phyloP scores from a whole-genome alignment of 2,797 vertebrate species.

The Oryzias sinensis region DNA sequence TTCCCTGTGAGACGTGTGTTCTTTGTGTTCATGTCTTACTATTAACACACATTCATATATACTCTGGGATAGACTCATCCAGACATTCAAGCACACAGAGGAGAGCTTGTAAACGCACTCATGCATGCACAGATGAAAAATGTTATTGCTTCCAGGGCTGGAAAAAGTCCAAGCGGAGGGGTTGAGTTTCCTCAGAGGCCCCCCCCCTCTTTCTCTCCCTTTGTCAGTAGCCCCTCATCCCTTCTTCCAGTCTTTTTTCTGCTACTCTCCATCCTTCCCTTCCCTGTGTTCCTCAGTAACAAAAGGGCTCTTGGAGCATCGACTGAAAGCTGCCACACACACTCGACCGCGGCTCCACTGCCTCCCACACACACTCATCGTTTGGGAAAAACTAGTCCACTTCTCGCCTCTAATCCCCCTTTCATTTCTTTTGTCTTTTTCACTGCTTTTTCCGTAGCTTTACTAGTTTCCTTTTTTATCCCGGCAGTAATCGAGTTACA shows the following conservation, averaged over 20 bases:
- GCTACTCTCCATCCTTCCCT: conserved; percentile 23
- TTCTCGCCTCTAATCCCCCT: conserved; percentile 53
- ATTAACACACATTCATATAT: conserved; percentile 46
- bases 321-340: conserved; percentile 66
- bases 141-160: conserved; percentile 77
- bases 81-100: conserved; percentile 45
- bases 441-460: conserved; percentile 31
- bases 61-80: conserved; percentile 21
- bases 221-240: conserved; percentile 40
- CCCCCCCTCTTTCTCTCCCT: conserved; percentile 5
- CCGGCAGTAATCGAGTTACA: conserved; percentile 66
- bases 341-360: conserved; percentile 47
- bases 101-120: conserved; percentile 43
- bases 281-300: conserved; percentile 55
- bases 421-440: conserved; percentile 57
- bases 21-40: conserved; percentile 46
- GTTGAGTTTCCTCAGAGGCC: conserved; percentile 70
- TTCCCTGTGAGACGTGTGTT: conserved; percentile 21
- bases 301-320: conserved; percentile 62
- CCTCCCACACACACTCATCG: conserved; percentile 52
- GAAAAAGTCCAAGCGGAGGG: conserved; percentile 72
- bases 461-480: conserved; percentile 58
- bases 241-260: conserved; percentile 28
- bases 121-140: conserved; percentile 71
- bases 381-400: conserved; percentile 58